A percentile compares a stretch with the other conserved stretches of the same genome.
phyloP scores from a whole-genome alignment of 2,797 vertebrate species.

The Sylvilagus floridanus region DNA sequence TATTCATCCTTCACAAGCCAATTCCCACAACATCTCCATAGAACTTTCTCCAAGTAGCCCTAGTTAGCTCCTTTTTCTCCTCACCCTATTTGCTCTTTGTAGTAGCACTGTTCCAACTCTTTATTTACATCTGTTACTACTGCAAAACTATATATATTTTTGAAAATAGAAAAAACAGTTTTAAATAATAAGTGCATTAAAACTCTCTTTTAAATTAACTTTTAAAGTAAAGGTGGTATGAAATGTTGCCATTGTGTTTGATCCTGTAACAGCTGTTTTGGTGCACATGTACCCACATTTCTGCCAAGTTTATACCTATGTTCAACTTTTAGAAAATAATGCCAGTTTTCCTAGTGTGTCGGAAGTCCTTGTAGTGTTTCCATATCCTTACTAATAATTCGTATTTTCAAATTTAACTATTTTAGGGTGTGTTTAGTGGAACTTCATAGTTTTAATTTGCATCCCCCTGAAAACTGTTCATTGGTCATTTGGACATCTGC shows the following conservation, averaged over 20 bases:
- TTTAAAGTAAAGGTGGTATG: constrained; percentile 37
- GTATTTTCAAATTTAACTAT: constrained; percentile 26
- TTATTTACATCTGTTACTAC: constrained; percentile 22
- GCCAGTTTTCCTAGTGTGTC: neutral
- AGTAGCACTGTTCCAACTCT: neutral
- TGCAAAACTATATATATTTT: constrained; percentile 31
- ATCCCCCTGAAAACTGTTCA: constrained; percentile 44
- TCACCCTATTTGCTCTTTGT: neutral
- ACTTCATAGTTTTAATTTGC: constrained; percentile 27
- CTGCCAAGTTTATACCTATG: constrained; percentile 17
- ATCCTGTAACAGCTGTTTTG: constrained; percentile 10
- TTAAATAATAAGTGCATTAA: constrained; percentile 62
- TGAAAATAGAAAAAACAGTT: constrained; percentile 53
- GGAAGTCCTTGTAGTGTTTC: constrained; percentile 46
- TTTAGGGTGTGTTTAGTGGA: neutral
- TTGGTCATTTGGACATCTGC: constrained; percentile 25
- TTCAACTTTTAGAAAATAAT: constrained; percentile 14
- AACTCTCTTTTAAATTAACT: constrained; percentile 47
- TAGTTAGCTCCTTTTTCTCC: neutral
- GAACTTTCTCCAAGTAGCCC: neutral
- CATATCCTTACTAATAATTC: constrained; percentile 12
- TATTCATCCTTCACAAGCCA: constrained; percentile 28
- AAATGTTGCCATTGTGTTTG: constrained; percentile 36
- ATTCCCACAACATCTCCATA: neutral
- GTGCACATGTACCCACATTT: neutral